Evolutionary conservation across 2,888 invertebrate species (phyloP).

Genomic region (Ennomos erosarius): DNA sequence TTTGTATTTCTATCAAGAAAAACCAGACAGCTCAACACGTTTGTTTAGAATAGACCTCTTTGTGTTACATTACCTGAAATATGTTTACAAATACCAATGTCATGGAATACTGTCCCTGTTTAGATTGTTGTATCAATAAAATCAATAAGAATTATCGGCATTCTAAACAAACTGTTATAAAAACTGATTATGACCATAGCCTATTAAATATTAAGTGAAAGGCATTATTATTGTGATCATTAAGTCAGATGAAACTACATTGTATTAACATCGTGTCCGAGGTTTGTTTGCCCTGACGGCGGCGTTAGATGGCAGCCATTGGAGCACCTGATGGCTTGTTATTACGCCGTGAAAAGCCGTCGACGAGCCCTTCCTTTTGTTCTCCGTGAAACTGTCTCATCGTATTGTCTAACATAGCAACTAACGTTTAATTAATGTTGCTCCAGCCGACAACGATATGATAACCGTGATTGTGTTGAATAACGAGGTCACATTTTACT

Average conservation of each 20-base stretch:
- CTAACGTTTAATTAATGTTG: slow-evolving; percentile 49
- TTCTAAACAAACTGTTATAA: slow-evolving; percentile 13
- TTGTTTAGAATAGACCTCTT: too few relatives aligned
- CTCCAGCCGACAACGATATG: slow-evolving; percentile 26
- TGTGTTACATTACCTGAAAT: background rate
- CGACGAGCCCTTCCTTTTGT: slow-evolving; percentile 55
- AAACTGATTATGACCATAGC: slow-evolving; percentile 7
- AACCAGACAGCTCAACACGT: background rate
- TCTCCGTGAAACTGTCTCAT: slow-evolving; percentile 44
- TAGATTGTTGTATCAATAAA: slow-evolving; percentile 1
- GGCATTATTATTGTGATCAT: slow-evolving; percentile 51
- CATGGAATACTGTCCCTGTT: slow-evolving; percentile 8
- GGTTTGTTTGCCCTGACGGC: slow-evolving; percentile 50
- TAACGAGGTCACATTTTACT: slow-evolving; percentile 34
- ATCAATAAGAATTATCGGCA: background rate
- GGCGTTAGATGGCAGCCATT: slow-evolving; percentile 48
- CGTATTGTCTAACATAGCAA: slow-evolving; percentile 29
- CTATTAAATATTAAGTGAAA: slow-evolving; percentile 27
- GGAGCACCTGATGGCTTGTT: slow-evolving; percentile 51
- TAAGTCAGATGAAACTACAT: slow-evolving; percentile 59
- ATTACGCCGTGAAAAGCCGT: slow-evolving; percentile 55
- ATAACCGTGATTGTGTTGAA: slow-evolving; percentile 31
- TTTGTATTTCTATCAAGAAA: slow-evolving; percentile 1
- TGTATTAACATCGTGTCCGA: slow-evolving; percentile 43
- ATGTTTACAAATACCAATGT: slow-evolving; percentile 11